Evolutionary conservation across 2,888 invertebrate genomes (phyloP), one percentile per base, ranked within the genome.

Genomic region (Anticlea derivata): DNA sequence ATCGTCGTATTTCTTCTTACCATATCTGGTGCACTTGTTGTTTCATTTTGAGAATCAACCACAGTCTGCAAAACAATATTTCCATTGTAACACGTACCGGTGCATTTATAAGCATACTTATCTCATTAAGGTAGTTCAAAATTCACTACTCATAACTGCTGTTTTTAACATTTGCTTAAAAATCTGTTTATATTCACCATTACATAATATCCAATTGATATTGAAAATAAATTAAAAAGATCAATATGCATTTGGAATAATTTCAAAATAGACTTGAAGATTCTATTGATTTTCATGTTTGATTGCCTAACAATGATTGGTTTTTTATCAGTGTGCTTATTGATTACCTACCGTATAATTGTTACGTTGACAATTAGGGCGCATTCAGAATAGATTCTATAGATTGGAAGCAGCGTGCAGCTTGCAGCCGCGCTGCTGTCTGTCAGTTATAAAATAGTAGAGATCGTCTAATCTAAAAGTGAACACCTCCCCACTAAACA

Each of bases 271-370:
- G 4, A 11, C 10, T 7, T 11, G 23, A 23, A 23, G 11, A 23
- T 12, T 23, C 17, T 5, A 8, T 13, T 8, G 4, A 11, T 20
- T 1, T 17, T 17, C 17, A 17, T 17, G 5, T 34, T 34, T 34
- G 10, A 34, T 33, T 27, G 23, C 17, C 10, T 17, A 35, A 35
- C 11, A 22, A 29, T 45, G 29, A 45, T 35, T 43, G 29, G 5
- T 35, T 45, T 34, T 22, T 45, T 27, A 44, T 44, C 34, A 34
- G 30, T 23, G n/a, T 41, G 8, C 8, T 5, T 27, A 43, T 26
- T 26, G 35, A 29, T 35, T 24, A 24, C 12, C 22, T 22, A 30
- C 12, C 7, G 5, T n/a, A n/a, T n/a, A n/a, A 43, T 10, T 24
- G 8, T 8, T 24, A 10, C 12, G 6, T 24, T 8, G n/a, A 23